Evolutionary conservation across 2,888 invertebrate species (phyloP), one percentile per base, ranked within the genome.

Genomic region (Nasonovia ribisnigri): DNA sequence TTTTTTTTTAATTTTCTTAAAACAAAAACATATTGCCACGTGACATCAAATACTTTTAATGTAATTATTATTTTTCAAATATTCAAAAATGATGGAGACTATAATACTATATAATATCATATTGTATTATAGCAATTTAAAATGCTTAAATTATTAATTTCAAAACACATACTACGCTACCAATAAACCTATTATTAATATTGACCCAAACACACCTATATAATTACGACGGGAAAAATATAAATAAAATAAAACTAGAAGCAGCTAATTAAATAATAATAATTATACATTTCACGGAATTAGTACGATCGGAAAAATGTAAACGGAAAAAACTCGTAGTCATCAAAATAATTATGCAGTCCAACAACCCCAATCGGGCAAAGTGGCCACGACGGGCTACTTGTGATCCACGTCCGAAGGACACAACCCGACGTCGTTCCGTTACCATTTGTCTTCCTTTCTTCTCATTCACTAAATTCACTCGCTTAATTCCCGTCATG

Each of bases 401-500:
- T 84, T 87, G 43, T 92, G 86, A 92, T 92, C 88, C 84, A 48
- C 54, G 42, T 92, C 60, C 88, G 91, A 48, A 87, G 42, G 36
- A 90, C 84, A 24, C 90, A 84, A 87, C 46, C 86, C 91, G 36
- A 26, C 13, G 57, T 36, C 88, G 89, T 60, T 29, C 94, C 48
- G 57, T 88, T 94, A 57, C 91, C 94, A 94, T 94, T 94, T 92
- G 88, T 94, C 92, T 84, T 93, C 86, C 60, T 84, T 84, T 84
- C 57, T 26, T 92, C 94, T 94, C 92, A 8, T 24, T 51, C 87
- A 42, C 42, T 29, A 84, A 88, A 84, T 92, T 86, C 90, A 84
- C 86, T 86, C 90, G 60, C 84, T 54, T 88, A 86, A 93, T 93
- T 90, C 93, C 86, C 90, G 93, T 90, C 93, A 48, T 86, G 86